phyloP scores from a whole-genome alignment of 2,113 vertebrate species.

The Plotosus lineatus region DNA sequence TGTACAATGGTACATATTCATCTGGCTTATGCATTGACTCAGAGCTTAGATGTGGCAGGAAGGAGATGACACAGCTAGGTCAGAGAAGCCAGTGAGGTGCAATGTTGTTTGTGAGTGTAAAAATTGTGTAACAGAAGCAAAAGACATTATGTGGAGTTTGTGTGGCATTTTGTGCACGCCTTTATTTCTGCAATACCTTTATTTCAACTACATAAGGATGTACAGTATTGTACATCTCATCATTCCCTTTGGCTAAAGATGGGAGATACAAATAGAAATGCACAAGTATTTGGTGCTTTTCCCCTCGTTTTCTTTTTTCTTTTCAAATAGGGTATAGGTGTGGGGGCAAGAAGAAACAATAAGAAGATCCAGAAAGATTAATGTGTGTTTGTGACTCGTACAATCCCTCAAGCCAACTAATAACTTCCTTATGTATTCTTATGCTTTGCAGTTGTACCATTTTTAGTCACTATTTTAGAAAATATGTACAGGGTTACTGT shows the following conservation, averaged over 20 bases:
- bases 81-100: conserved; percentile 26
- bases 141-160: not conserved
- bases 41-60: conserved; percentile 66
- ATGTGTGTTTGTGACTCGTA: not conserved
- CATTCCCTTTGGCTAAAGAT: conserved; percentile 5
- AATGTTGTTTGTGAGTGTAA: conserved; percentile 8
- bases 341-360: not conserved
- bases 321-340: not conserved
- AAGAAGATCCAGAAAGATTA: not conserved
- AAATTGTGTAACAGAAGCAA: not conserved
- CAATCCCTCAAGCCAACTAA: not conserved
- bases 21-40: conserved; percentile 71
- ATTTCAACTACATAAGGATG: conserved; percentile 3
- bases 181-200: conserved; percentile 20
- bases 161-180: not conserved
- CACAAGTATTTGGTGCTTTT: not conserved
- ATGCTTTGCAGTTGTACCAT: not conserved
- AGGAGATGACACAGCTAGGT: conserved; percentile 54
- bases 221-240: not conserved
- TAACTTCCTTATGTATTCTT: not conserved
- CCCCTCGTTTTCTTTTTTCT: not conserved
- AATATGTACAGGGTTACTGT: not conserved
- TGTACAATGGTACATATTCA: conserved; percentile 72
- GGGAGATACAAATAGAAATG: not conserved
- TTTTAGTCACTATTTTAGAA: not conserved